Evolutionary conservation across 2,113 vertebrate genomes (phyloP).

Genomic region (Sciurus niger): DNA sequence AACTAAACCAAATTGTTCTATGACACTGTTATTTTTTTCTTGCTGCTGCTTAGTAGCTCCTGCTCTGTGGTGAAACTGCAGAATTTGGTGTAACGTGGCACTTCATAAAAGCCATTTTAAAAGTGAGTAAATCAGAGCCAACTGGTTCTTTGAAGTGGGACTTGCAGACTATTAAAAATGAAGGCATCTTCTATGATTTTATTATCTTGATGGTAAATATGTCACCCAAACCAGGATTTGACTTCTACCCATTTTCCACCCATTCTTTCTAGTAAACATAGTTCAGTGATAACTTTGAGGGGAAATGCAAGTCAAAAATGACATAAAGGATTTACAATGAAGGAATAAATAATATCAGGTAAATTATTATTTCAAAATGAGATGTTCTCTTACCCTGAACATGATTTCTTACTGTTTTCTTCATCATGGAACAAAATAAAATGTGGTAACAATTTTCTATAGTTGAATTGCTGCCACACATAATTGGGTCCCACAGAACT

Average conservation of each 20-base stretch:
- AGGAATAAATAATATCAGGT: constrained; percentile 76
- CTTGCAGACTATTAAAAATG: constrained; percentile 73
- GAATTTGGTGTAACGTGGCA: constrained; percentile 81
- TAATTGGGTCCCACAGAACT: constrained; percentile 89
- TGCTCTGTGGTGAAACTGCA: constrained; percentile 74
- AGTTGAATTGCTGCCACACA: constrained; percentile 88
- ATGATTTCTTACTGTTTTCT: constrained; percentile 88
- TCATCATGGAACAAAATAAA: constrained; percentile 88
- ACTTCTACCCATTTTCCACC: not conserved
- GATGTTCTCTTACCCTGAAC: constrained; percentile 85
- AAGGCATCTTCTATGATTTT: constrained; percentile 80
- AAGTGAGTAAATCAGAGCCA: constrained; percentile 79
- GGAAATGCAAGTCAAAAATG: constrained; percentile 64
- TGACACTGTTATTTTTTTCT: constrained; percentile 80
- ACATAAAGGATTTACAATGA: constrained; percentile 14
- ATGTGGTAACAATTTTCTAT: constrained; percentile 93
- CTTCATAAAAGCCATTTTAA: constrained; percentile 80
- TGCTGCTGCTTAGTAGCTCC: constrained; percentile 80
- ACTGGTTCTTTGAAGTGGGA: constrained; percentile 79
- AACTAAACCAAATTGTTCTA: constrained; percentile 42
- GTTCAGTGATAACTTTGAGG: constrained; percentile 64
- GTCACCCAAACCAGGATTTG: constrained; percentile 70
- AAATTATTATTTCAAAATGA: constrained; percentile 81
- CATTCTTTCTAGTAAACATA: constrained; percentile 65
- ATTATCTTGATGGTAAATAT: constrained; percentile 77